Evolutionary conservation across 2,888 invertebrate genomes (phyloP).

Genomic region (Chironomus riparius): DNA sequence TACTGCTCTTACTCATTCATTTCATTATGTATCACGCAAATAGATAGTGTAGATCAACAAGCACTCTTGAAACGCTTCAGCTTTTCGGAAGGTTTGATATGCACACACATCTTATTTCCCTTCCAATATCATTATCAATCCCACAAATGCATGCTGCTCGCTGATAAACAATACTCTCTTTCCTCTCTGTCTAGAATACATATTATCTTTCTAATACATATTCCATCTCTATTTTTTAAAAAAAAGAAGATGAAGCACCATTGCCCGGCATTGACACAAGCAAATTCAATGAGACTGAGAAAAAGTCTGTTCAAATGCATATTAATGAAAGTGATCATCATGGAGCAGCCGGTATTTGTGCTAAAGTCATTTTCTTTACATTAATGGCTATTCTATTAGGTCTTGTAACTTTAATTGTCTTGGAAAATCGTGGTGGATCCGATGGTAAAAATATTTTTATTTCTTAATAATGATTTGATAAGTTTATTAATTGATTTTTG

Average conservation of each 20-base stretch:
- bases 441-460: conserved; percentile 55
- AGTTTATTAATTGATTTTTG: not conserved
- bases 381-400: conserved; percentile 61
- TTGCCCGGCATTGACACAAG: conserved; percentile 40
- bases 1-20: not conserved
- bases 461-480: not conserved
- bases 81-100: conserved; percentile 21
- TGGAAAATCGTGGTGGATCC: conserved; percentile 67
- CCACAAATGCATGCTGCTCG: not conserved
- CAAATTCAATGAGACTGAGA: conserved; percentile 50
- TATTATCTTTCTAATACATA: not conserved
- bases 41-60: conserved; percentile 16
- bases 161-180: not conserved
- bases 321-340: conserved; percentile 56
- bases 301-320: conserved; percentile 54
- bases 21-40: not conserved
- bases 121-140: not conserved
- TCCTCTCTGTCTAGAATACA: not conserved
- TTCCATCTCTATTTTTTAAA: not conserved
- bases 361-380: conserved; percentile 71
- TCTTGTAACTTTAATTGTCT: conserved; percentile 66
- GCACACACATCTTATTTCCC: not conserved
- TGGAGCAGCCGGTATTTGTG: conserved; percentile 69
- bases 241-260: conserved; percentile 29
- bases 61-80: not conserved